Base-by-base conservation (phyloP, 2,113 vertebrate species). In the Megaceryle maxima region DNA sequence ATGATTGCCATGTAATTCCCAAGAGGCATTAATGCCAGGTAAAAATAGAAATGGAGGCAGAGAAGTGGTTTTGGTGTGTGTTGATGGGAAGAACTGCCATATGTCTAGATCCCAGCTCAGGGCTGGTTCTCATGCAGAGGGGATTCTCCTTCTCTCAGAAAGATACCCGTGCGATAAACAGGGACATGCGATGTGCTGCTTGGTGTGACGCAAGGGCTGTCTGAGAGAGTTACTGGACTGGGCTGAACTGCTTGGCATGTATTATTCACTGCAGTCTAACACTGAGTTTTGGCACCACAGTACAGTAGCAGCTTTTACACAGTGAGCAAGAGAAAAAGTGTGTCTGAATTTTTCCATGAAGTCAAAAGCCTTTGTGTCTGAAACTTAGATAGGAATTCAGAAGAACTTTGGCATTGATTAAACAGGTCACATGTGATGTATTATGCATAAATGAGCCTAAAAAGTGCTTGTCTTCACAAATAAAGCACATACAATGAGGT, bases 351-450 rank as follows among this genome's bases (percentile, higher is more conserved):
- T 96, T 97, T 92, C 94, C 76, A 37, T 50, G 62, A 91, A 90
- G 86, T 94, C 92, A 96, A 91, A 97, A 97, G 84, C 69, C 73
- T 98, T 97, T 94, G 85, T 90, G 43, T 94, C 67, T 96, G 91
- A 88, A 97, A 96, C 85, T 94, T 3, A 73, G 56, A 83, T 90
- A 94, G 76, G 93, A 90, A 92, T 95, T 89, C 91, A 94, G 97
- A 93, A 96, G 95, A 97, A 92, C 79, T 96, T 91, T 20, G 24
- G 77, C 44, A 37, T 94, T 96, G 89, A 97, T 92, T 97, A 97
- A 96, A 90, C 90, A 91, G 92, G 96, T 95, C 97, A 87, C 57
- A 95, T 97, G 94, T 95, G 92, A 97, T 97, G 96, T 96, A 89
- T 88, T 96, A 93, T 96, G 84, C 93, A 95, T 95, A 92, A 95